Percentiles rank a stretch among this genome's conserved stretches.
phyloP scores from a whole-genome alignment of 2,888 invertebrate species.

The Acleris cristana region DNA sequence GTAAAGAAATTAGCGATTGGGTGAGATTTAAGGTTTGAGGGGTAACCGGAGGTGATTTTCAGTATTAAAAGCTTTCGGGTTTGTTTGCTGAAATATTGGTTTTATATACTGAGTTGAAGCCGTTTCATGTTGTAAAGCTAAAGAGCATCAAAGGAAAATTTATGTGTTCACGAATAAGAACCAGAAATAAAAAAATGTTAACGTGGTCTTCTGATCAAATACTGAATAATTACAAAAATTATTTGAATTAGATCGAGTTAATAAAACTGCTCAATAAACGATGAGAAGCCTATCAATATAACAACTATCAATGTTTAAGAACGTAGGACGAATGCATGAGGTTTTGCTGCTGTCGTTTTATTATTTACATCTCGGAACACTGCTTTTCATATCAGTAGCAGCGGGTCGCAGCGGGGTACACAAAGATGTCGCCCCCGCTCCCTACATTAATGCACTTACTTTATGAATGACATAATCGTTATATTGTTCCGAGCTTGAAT shows the following conservation, averaged over 20 bases:
- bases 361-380: constrained; percentile 74
- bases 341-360: constrained; percentile 62
- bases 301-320: not conserved
- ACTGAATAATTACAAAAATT: not conserved
- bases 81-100: constrained; percentile 32
- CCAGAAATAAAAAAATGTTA: constrained; percentile 12
- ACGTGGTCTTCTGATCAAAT: constrained; percentile 4
- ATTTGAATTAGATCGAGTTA: constrained; percentile 8
- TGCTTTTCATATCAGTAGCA: constrained; percentile 80
- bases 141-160: constrained; percentile 22
- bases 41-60: constrained; percentile 37
- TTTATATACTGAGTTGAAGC: constrained; percentile 18
- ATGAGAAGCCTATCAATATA: constrained; percentile 7
- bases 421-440: constrained; percentile 67
- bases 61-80: constrained; percentile 30
- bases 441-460: constrained; percentile 71
- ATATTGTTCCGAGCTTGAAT: constrained; percentile 67
- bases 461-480: constrained; percentile 73
- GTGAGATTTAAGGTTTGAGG: constrained; percentile 40
- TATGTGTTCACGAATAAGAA: constrained; percentile 22
- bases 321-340: constrained; percentile 46
- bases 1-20: constrained; percentile 46
- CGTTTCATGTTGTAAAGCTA: constrained; percentile 26
- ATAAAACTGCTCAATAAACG: not conserved
- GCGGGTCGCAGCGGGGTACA: constrained; percentile 62